phyloP scores from a whole-genome alignment of 2,888 invertebrate genomes.

The Tetragnatha montana region DNA sequence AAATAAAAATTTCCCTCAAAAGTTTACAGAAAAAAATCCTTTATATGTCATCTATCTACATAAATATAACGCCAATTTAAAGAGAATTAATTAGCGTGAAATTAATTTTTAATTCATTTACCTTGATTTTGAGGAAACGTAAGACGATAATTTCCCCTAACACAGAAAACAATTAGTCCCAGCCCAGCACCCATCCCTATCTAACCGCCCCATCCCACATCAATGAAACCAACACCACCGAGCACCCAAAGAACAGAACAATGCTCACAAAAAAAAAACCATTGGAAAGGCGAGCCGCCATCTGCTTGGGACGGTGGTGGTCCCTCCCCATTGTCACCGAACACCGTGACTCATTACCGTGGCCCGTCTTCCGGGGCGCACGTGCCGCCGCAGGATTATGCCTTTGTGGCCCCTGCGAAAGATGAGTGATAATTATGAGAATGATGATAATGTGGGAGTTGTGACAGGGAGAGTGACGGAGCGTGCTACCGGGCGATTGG shows the following conservation, averaged over 20 bases:
- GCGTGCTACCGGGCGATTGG: slow-evolving; percentile 20
- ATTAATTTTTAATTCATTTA: too few relatives aligned
- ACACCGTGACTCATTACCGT: slow-evolving; percentile 55
- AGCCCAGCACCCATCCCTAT: background rate
- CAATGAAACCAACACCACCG: slow-evolving; percentile 7
- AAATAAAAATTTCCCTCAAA: too few relatives aligned
- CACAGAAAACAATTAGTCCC: background rate
- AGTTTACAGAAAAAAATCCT: too few relatives aligned
- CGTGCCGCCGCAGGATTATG: slow-evolving; percentile 2
- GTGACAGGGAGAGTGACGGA: slow-evolving; percentile 44
- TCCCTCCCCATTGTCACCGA: slow-evolving; percentile 48
- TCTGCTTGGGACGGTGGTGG: slow-evolving; percentile 45
- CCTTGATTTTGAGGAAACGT: too few relatives aligned
- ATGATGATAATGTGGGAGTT: slow-evolving; percentile 52
- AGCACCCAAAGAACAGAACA: background rate
- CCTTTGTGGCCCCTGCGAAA: slow-evolving; percentile 14
- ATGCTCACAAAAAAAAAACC: background rate
- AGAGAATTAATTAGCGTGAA: too few relatives aligned
- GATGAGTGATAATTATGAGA: slow-evolving; percentile 59
- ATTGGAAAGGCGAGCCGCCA: slow-evolving; percentile 37
- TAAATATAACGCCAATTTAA: too few relatives aligned
- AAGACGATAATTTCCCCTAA: too few relatives aligned
- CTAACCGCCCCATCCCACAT: background rate
- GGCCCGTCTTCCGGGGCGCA: slow-evolving; percentile 11
- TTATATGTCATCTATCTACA: too few relatives aligned